Percentiles rank a stretch among this genome's conserved stretches.
These are phyloP conservation scores for Ormyrus nitidulus DNA, from an alignment of 2,888 invertebrate genomes.

Conservation along the genomic window DNA sequence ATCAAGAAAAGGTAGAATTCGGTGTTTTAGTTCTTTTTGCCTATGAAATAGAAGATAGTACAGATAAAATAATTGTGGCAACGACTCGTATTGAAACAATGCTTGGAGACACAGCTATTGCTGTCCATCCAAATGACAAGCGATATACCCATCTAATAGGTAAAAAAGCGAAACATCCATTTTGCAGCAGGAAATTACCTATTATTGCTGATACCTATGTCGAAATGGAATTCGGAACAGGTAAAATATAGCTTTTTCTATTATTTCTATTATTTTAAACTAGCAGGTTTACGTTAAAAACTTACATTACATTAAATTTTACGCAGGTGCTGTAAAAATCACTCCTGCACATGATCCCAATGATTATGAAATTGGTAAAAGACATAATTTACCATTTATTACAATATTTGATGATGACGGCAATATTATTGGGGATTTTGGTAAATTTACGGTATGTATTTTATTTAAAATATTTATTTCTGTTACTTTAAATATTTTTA, in stretches of 20 bases:
- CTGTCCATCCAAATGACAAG: constrained; percentile 95
- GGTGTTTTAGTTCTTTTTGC: constrained; percentile 95
- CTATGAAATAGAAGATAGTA: constrained; percentile 85
- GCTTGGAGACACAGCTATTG: constrained; percentile 97
- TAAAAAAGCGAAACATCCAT: constrained; percentile 91
- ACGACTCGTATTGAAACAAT: constrained; percentile 99
- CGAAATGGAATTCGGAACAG: constrained; percentile 96
- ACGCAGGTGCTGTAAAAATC: constrained; percentile 95
- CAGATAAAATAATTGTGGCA: constrained; percentile 93
- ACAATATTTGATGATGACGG: constrained; percentile 95
- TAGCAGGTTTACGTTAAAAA: not conserved
- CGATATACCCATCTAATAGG: constrained; percentile 91
- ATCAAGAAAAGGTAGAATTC: constrained; percentile 92
- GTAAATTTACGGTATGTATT: constrained; percentile 81
- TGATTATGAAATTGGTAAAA: constrained; percentile 96
- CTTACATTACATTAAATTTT: constrained; percentile 13
- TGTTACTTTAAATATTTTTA: constrained; percentile 1
- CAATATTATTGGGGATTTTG: constrained; percentile 87
- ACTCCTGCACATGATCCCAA: constrained; percentile 98
- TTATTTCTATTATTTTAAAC: not conserved
- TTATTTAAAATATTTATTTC: constrained; percentile 31
- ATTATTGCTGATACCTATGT: constrained; percentile 96
- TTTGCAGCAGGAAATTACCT: constrained; percentile 88
- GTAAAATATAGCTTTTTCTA: constrained; percentile 74
- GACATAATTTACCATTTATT: constrained; percentile 90